Evolutionary conservation across 2,797 vertebrate genomes (phyloP).

Genomic region (Pelochelys cantorii): DNA sequence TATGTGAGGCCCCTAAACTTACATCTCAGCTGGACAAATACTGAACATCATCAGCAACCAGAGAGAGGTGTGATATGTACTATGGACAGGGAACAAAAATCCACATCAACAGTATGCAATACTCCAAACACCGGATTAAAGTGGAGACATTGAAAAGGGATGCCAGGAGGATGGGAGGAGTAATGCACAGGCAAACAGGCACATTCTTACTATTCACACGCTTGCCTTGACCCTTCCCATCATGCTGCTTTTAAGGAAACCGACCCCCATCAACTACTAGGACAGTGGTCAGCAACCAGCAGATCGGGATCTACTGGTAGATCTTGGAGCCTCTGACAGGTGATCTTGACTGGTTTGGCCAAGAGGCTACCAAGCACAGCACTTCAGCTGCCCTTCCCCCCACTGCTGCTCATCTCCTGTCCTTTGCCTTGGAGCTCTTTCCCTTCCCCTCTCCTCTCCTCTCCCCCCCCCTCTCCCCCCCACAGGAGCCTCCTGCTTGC

Average conservation of each 20-base stretch:
- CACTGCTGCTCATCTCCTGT: no score
- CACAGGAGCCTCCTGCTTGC: no score
- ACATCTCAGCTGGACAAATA: background rate
- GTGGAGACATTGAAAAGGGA: background rate
- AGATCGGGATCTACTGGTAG: no score
- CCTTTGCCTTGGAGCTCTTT: no score
- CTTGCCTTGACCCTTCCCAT: background rate
- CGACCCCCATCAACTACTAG: background rate
- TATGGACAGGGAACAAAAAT: background rate
- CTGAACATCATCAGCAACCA: background rate
- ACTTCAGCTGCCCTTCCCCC: no score
- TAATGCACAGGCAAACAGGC: background rate
- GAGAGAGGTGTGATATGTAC: background rate
- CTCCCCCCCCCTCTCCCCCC: no score
- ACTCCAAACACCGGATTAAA: background rate
- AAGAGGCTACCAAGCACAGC: no score
- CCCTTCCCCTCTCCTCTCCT: no score
- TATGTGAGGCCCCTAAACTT: background rate
- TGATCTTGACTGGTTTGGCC: no score
- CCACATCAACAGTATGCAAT: rapidly evolving
- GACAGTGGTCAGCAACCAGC: no score
- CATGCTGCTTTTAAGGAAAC: rapidly evolving
- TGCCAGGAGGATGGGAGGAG: background rate
- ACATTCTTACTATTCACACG: rapidly evolving
- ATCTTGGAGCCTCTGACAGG: no score